A percentile compares a stretch with the other conserved stretches of the same genome.
Evolutionary conservation across 1,140 invertebrate species (phyloP).

Genomic region (Colletes latitarsis): DNA sequence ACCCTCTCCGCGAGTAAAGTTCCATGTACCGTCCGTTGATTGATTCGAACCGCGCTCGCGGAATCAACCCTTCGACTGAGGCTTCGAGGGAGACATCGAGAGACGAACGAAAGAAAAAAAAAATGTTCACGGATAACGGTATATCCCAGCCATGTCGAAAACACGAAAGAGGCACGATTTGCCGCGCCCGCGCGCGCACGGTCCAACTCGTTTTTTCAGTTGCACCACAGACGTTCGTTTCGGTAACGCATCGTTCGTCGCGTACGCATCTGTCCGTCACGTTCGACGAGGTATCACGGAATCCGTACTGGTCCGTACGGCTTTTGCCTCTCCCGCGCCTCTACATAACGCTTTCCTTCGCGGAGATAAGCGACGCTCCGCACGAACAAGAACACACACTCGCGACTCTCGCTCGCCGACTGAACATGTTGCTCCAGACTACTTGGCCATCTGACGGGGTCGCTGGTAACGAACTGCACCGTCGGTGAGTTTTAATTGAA

Average conservation of each 20-base stretch:
- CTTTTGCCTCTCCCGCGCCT: slow-evolving; percentile 37
- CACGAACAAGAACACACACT: neutral
- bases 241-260: neutral
- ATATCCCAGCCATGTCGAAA: slow-evolving; percentile 35
- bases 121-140: slow-evolving; percentile 43
- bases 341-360: slow-evolving; percentile 21
- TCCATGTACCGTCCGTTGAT: slow-evolving; percentile 35
- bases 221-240: neutral
- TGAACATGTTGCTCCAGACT: slow-evolving; percentile 30
- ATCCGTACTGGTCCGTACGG: slow-evolving; percentile 29
- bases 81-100: slow-evolving; percentile 22
- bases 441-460: neutral
- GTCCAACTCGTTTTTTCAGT: slow-evolving; percentile 10
- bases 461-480: neutral
- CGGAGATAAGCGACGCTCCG: neutral
- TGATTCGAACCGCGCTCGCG: neutral
- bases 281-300: slow-evolving; percentile 2
- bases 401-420: slow-evolving; percentile 18
- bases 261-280: slow-evolving; percentile 22
- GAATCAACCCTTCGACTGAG: neutral
- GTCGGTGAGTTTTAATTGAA: neutral
- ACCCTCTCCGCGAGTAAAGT: slow-evolving; percentile 5
- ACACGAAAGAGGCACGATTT: slow-evolving; percentile 26
- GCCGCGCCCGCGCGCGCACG: slow-evolving; percentile 31
- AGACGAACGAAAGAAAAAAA: neutral